Base-by-base conservation (phyloP, 1,140 invertebrate species). In the Drosophila yakuba region DNA sequence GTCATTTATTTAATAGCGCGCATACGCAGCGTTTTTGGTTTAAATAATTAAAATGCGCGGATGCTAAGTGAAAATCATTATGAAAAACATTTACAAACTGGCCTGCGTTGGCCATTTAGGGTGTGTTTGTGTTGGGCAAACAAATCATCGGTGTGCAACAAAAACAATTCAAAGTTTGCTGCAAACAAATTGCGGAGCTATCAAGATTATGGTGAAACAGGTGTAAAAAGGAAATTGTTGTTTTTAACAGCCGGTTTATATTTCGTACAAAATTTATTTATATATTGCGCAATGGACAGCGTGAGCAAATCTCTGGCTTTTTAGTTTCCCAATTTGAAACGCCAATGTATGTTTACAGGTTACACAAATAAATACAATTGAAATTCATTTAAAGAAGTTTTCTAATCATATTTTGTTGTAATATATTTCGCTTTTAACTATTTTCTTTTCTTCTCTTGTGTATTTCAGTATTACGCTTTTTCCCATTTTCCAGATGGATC, bases 1-100 rank as follows among this genome's bases (percentile, higher is more conserved):
- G 55, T 61, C 67, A 75, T 88, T 86, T 81, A 82, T 78, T 67
- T 71, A 78, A 86, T 71, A 64, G 51, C 58, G n/a, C 28, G 44
- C 66, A 75, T 57, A 72, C 60, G 60, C 28, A 14, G 38, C 39
- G 25, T 50, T 51, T 56, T 52, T 1, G 23, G 41, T 48, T 77
- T 77, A 62, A 77, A 77, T 77, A 69, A 77, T 81, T 63, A 76
- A 62, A 80, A 69, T 47, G 44, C 20, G 7, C n/a, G 54, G 36
- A 44, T 74, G 56, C 47, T 63, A 63, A 52, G 56, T 66, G 61
- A 51, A 35, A 47, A 36, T 25, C 63, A 57, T 62, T 57, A 66
- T 61, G 54, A 78, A 82, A 78, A 28, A 35, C 35, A 83, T 78
- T 80, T 73, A 61, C 28, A 57, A 17, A 28, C 15, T 17, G 39